Evolutionary conservation across 2,888 invertebrate genomes (phyloP).

Genomic region (Eudasyphora cyanicolor): DNA sequence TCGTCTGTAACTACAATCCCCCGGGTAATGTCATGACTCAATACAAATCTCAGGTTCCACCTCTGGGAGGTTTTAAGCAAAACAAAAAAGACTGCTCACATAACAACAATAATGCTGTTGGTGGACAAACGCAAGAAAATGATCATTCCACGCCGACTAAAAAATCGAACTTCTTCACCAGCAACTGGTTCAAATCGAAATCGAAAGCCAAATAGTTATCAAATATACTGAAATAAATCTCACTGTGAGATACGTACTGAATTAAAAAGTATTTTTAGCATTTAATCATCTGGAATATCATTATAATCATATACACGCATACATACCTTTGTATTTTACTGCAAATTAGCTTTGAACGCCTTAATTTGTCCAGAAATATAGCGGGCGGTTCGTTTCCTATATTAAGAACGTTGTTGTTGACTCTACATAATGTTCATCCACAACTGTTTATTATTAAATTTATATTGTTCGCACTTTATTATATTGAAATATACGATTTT

Average conservation of each 20-base stretch:
- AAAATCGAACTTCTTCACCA: neutral
- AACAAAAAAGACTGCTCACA: neutral
- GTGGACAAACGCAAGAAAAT: neutral
- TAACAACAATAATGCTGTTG: neutral
- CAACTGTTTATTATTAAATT: no score
- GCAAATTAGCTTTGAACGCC: no score
- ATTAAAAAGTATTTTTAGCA: neutral
- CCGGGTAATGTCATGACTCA: conserved; percentile 92
- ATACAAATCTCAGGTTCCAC: conserved; percentile 87
- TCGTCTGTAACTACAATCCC: conserved; percentile 94
- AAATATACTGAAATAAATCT: neutral
- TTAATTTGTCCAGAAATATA: no score
- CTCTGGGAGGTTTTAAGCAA: conserved; percentile 39
- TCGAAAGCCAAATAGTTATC: neutral
- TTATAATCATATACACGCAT: neutral
- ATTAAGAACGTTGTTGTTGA: no score
- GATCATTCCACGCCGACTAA: neutral
- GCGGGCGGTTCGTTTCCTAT: no score
- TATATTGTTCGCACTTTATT: no score
- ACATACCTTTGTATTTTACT: no score
- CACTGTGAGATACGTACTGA: neutral
- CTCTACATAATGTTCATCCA: no score
- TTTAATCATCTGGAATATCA: neutral
- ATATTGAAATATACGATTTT: no score
- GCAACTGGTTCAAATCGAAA: neutral